Evolutionary conservation across 2,888 invertebrate genomes (phyloP).

Genomic region (Lepas anatifera): DNA sequence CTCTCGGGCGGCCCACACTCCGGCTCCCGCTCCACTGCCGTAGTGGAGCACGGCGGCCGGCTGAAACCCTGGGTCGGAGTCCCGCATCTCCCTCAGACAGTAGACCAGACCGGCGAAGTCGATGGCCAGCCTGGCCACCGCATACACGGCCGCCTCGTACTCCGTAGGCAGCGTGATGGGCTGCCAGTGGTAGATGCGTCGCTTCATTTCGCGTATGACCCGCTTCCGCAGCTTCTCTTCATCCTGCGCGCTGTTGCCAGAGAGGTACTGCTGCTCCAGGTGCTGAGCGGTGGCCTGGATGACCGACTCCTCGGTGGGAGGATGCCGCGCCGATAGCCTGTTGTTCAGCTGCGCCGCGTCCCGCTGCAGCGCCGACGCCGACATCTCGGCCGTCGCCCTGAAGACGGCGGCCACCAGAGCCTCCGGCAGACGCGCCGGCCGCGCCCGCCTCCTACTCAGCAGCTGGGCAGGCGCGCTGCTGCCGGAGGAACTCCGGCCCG

Average conservation of each 20-base stretch:
- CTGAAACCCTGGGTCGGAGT: constrained; percentile 15
- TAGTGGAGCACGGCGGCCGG: constrained; percentile 21
- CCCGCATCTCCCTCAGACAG: constrained; percentile 19
- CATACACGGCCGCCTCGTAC: constrained; percentile 16
- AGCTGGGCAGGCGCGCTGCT: constrained; percentile 94
- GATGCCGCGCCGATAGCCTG: background rate
- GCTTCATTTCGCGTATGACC: background rate
- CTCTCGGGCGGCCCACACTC: constrained; percentile 22
- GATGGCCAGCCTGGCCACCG: constrained; percentile 17
- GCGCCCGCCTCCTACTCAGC: background rate
- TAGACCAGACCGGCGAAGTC: constrained; percentile 21
- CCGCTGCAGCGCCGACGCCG: background rate
- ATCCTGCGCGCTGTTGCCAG: too few species aligned
- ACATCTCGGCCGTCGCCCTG: background rate
- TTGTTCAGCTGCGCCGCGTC: background rate
- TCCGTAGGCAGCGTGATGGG: background rate
- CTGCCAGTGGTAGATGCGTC: background rate
- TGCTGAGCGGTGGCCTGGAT: background rate
- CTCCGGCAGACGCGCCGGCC: background rate
- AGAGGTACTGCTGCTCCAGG: background rate
- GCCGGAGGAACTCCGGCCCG: too few species aligned
- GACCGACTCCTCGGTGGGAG: background rate
- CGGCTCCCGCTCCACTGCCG: constrained; percentile 24
- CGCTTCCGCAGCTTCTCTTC: background rate
- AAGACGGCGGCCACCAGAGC: background rate